phyloP scores from a whole-genome alignment of 2,113 vertebrate species.

The Phodopus roborovskii region DNA sequence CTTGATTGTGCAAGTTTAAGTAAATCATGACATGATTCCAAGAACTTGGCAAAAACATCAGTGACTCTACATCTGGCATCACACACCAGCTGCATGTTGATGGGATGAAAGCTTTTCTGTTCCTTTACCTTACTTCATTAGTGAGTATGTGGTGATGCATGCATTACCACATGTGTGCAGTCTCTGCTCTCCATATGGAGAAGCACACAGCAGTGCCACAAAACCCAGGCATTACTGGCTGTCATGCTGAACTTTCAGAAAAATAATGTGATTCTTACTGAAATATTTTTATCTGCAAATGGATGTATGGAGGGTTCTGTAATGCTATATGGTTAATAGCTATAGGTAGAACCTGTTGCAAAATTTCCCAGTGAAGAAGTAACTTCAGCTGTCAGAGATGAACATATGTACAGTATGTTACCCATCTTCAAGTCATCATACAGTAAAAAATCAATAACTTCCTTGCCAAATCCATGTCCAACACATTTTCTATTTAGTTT shows the following conservation, averaged over 20 bases:
- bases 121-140: conserved; percentile 85
- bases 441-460: conserved; percentile 69
- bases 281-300: conserved; percentile 77
- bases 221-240: conserved; percentile 75
- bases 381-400: conserved; percentile 75
- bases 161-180: conserved; percentile 66
- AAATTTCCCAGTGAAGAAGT: conserved; percentile 67
- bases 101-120: conserved; percentile 72
- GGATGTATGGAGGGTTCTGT: neutral
- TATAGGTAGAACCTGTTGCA: conserved; percentile 79
- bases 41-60: conserved; percentile 83
- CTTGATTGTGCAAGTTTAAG: conserved; percentile 79
- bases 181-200: conserved; percentile 80
- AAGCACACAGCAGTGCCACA: conserved; percentile 79
- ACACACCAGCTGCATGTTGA: conserved; percentile 78
- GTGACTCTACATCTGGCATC: conserved; percentile 83
- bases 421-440: conserved; percentile 78
- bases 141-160: conserved; percentile 80
- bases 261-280: conserved; percentile 74
- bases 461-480: conserved; percentile 77
- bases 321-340: conserved; percentile 65
- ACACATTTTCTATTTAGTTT: conserved; percentile 79
- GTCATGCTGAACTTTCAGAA: conserved; percentile 64
- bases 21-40: conserved; percentile 84
- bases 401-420: conserved; percentile 76